Conservation (phyloP, 2,113 vertebrate genomes). For the Guaruba guarouba region DNA sequence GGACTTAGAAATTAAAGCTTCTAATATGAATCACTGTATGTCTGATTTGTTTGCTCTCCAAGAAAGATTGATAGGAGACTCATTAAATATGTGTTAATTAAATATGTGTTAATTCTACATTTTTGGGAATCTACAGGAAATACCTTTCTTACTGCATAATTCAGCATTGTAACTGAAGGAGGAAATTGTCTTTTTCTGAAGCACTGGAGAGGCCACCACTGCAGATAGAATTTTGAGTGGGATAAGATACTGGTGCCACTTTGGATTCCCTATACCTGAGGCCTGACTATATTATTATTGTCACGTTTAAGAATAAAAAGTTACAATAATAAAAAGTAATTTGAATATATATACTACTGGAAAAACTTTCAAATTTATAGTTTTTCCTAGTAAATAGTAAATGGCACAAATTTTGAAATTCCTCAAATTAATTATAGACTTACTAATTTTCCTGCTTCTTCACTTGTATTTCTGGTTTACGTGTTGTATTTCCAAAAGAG, state of each 20-base stretch:
- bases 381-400: neutral
- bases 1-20: neutral
- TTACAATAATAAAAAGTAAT: neutral
- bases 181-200: neutral
- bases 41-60: neutral
- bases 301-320: neutral
- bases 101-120: neutral
- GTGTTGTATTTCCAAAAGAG: neutral
- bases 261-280: neutral
- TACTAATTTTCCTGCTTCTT: neutral
- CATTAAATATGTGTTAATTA: neutral
- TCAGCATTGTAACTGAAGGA: neutral
- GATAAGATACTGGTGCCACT: neutral
- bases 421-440: neutral
- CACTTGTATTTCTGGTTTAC: neutral
- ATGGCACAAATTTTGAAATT: neutral
- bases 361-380: neutral
- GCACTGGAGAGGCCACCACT: neutral
- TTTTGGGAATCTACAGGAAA: neutral
- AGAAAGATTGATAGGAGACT: neutral
- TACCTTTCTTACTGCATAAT: neutral
- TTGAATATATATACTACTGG: neutral
- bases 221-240: neutral
- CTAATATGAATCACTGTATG: fast-evolving
- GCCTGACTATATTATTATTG: neutral